Evolutionary conservation across 2,797 vertebrate genomes (phyloP), one percentile per base, ranked within the genome.

Genomic region (Agapornis canus): DNA sequence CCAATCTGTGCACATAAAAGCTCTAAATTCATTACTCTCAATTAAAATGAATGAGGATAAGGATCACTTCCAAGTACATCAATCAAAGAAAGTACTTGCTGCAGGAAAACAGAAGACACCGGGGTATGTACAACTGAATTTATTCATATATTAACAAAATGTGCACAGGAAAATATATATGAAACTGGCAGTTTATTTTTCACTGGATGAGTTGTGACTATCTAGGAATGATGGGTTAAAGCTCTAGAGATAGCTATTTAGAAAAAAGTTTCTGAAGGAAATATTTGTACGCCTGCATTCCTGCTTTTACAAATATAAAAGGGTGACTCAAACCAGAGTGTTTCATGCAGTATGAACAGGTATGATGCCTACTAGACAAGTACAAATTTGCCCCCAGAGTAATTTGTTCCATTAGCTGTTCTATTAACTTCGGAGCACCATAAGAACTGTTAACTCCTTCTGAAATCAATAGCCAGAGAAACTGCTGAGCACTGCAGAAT

Each of bases 31-130:
- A 97, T 97, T 97, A 95, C 89, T 97, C 96, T 97, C 94, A 94
- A 95, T 97, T 96, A 96, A 97, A 97, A 97, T 94, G 93, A 97
- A 95, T 96, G 89, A 95, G 75, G 82, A 86, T 96, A 96, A 97
- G 85, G 70, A 95, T 95, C 5, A 85, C 92, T 95, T 96, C 84
- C 88, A 97, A 97, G 94, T 97, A 77, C 94, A 94, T 97, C 92
- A 97, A 96, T 95, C 95, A 96, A 90, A 94, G 82, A 95, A 96
- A 96, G 93, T 92, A 97, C 37, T 84, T 95, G 66, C 79, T 86
- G 60, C 82, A 97, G 87, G 95, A 97, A 98, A 97, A 96, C 65
- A 97, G 93, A 97, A 97, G 65, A 94, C 76, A 96, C 25, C 51
- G 82, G 56, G 90, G 71, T 88, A 80, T 79, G 94, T 91, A 94